Evolutionary conservation across 2,113 vertebrate genomes (phyloP), one percentile per base, ranked within the genome.

Genomic region (Leucoraja erinaceus): DNA sequence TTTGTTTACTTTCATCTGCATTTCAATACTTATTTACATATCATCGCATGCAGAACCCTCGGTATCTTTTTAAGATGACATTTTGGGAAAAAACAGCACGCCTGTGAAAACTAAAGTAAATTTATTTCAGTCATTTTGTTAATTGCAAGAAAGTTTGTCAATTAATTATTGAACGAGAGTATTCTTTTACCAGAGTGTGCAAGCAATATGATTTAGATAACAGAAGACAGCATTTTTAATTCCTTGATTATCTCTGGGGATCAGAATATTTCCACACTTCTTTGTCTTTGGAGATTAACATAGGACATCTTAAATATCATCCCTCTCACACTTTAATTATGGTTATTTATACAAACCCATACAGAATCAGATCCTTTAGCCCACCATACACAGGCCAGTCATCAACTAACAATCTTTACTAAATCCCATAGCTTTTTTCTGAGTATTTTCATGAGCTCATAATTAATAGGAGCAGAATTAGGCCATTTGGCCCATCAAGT

Each of bases 161-260:
- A 59, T n/a, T 86, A 28, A 63, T 77, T 11, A 77, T 77, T 31
- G 75, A 33, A 28, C 47, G 0, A 86, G 83, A 28, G 59, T 31
- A n/a, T 16, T 61, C 56, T 16, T 28, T 86, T 86, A 12, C 83
- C 28, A 61, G 28, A 16, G 25, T 59, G 33, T 14, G 10, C 61
- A 59, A n/a, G 28, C 28, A n/a, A n/a, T n/a, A 12, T 81, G 56
- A 86, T n/a, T 61, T 86, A 10, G 11, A 86, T 11, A 12, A 28
- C 56, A 86, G 11, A 12, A 63, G 56, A 14, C 56, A 61, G 28
- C 4, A 63, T 56, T 56, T 61, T 31, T 18, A 61, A 86, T 86
- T 86, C 54, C 56, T 86, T 61, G 25, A 63, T 86, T 86, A 86
- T n/a, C 18, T 86, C 61, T 86, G 83, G 25, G n/a, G 12, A 86